Evolutionary conservation across 2,888 invertebrate species (phyloP), one percentile per base, ranked within the genome.

Genomic region (Limnephilus auricula): DNA sequence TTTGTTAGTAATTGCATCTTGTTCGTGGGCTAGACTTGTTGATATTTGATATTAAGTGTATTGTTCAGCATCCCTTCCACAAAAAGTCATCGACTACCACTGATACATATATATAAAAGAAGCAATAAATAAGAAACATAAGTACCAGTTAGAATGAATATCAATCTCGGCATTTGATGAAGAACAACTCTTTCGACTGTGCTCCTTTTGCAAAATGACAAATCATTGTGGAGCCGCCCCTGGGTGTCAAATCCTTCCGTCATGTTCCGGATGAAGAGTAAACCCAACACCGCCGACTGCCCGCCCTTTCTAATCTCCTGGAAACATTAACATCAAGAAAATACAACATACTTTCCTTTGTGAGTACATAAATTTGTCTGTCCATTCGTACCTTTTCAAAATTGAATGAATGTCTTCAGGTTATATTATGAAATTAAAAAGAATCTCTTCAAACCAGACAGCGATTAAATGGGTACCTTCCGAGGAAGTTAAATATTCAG

Each of bases 191-290:
- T 80, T 34, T 91, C 91, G 0, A 91, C 91, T 34, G 91, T 91
- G 82, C 86, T 90, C 65, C 90, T 65, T 65, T 89, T 90, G 40
- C 89, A 65, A 31, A 40, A 79, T 45, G 90, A 78, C 78, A 89
- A 79, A 90, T 90, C 91, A 32, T 78, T 89, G 79, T 89, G 89
- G 12, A 91, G 37, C n/a, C 89, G 65, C 9, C 91, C 91, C 34
- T 89, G 85, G 25, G 50, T 92, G 78, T 92, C 92, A 34, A 92
- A 91, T 10, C 91, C 90, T 91, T 93, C 93, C 0, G 92, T 91
- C 79, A 93, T 83, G 79, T 90, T 92, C 82, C 86, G 80, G 18
- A 93, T 79, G 50, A 93, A 87, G n/a, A 92, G 78, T n/a, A 93
- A 89, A 31, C 93, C 93, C 65, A 93, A 50, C 82, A 89, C 92